Percentiles rank a stretch among this genome's conserved stretches.
Conservation (phyloP, 1,140 invertebrate species). For the Heliothis virescens region DNA sequence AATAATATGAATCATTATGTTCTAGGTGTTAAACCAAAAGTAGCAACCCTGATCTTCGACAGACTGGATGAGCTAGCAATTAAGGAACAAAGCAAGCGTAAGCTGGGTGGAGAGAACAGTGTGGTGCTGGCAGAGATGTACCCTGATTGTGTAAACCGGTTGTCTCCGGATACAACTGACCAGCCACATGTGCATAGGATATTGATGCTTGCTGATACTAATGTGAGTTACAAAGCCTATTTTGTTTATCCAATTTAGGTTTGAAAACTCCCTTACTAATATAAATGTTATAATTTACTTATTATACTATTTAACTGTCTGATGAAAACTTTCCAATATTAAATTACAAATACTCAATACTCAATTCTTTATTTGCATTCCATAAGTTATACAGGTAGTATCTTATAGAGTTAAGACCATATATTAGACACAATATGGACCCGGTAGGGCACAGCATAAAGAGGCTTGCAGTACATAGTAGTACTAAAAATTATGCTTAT, state of each 20-base stretch:
- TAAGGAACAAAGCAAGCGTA: slow-evolving; percentile 60
- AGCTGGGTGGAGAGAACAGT: slow-evolving; percentile 69
- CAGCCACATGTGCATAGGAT: slow-evolving; percentile 74
- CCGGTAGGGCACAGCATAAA: no score
- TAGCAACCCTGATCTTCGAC: slow-evolving; percentile 69
- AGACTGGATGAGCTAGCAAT: slow-evolving; percentile 72
- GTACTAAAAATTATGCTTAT: no score
- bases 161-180: slow-evolving; percentile 79
- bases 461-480: no score
- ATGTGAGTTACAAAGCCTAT: slow-evolving; percentile 61
- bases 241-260: not conserved
- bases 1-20: slow-evolving; percentile 4
- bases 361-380: no score
- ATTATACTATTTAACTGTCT: no score
- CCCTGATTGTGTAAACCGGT: slow-evolving; percentile 74
- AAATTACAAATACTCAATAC: no score
- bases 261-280: no score
- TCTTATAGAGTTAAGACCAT: no score
- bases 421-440: no score
- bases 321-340: no score
- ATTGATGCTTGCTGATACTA: slow-evolving; percentile 81
- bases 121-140: slow-evolving; percentile 77
- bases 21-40: slow-evolving; percentile 76
- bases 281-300: no score
- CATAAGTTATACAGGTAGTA: no score